These are phyloP conservation scores for Menidia menidia DNA, from an alignment of 2,797 vertebrate genomes.

Conservation along the genomic window DNA sequence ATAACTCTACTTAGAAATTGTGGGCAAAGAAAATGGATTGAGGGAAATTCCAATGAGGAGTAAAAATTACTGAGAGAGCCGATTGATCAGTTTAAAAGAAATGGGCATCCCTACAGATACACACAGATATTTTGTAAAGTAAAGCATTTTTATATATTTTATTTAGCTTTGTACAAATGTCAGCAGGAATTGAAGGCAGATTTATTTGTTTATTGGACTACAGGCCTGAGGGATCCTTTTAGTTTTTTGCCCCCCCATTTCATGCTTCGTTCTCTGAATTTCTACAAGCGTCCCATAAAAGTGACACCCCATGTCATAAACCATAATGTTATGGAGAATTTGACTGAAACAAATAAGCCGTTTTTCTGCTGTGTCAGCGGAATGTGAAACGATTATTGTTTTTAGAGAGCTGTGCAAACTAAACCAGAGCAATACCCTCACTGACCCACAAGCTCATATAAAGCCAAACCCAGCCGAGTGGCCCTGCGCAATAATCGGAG, in stretches of 20 bases:
- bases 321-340: background rate
- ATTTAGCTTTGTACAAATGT: background rate
- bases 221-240: background rate
- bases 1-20: too few species aligned
- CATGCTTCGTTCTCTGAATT: slow-evolving; percentile 3
- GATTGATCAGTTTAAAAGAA: too few species aligned
- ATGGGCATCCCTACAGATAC: too few species aligned
- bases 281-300: background rate
- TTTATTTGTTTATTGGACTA: background rate
- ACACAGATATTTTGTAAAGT: background rate
- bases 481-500: slow-evolving; percentile 39
- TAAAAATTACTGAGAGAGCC: too few species aligned
- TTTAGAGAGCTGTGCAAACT: slow-evolving; percentile 17
- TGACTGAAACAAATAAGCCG: background rate
- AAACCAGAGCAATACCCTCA: slow-evolving; percentile 18
- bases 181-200: background rate
- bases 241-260: background rate
- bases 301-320: background rate
- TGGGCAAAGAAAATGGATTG: too few species aligned
- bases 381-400: slow-evolving; percentile 15
- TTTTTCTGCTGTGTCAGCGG: background rate
- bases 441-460: slow-evolving; percentile 26
- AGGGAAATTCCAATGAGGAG: too few species aligned
- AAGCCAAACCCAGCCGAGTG: slow-evolving; percentile 32
- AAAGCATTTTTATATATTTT: background rate